Percentiles rank a stretch among this genome's conserved stretches.
These are phyloP conservation scores for Suncus etruscus DNA, from an alignment of 2,113 vertebrate genomes.

Conservation along the genomic window DNA sequence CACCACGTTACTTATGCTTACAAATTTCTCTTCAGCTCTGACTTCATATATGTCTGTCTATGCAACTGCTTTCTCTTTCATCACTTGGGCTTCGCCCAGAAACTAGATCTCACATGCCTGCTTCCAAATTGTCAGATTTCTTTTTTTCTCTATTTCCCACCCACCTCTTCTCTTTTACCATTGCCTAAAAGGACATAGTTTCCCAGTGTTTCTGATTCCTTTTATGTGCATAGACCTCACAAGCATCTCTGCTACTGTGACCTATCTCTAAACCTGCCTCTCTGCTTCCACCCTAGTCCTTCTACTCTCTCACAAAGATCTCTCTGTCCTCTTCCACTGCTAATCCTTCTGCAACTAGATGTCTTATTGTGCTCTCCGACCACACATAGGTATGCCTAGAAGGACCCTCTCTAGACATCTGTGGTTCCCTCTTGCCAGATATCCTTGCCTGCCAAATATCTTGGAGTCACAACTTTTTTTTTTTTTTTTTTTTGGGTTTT, in stretches of 20 bases:
- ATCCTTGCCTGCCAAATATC: too few relatives aligned
- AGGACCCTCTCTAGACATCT: not conserved
- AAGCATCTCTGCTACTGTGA: too few relatives aligned
- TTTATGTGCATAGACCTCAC: too few relatives aligned
- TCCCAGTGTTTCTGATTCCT: not conserved
- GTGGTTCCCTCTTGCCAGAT: too few relatives aligned
- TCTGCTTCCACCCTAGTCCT: too few relatives aligned
- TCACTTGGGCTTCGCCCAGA: not conserved
- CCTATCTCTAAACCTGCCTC: not conserved
- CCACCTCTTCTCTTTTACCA: not conserved
- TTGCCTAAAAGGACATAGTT: not conserved
- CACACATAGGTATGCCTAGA: not conserved
- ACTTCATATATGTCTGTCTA: not conserved
- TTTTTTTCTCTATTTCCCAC: not conserved
- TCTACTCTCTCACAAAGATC: not conserved
- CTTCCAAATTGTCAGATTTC: not conserved
- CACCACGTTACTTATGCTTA: not conserved
- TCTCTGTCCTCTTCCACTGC: not conserved
- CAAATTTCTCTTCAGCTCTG: not conserved
- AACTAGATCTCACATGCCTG: not conserved
- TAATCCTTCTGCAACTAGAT: not conserved
- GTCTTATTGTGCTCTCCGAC: not conserved
- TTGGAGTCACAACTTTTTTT: too few relatives aligned
- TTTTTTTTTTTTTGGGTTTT: too few relatives aligned
- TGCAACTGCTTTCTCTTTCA: not conserved